Conservation (phyloP, 2,797 vertebrate genomes). For the Oreonectes daqikongensis region DNA sequence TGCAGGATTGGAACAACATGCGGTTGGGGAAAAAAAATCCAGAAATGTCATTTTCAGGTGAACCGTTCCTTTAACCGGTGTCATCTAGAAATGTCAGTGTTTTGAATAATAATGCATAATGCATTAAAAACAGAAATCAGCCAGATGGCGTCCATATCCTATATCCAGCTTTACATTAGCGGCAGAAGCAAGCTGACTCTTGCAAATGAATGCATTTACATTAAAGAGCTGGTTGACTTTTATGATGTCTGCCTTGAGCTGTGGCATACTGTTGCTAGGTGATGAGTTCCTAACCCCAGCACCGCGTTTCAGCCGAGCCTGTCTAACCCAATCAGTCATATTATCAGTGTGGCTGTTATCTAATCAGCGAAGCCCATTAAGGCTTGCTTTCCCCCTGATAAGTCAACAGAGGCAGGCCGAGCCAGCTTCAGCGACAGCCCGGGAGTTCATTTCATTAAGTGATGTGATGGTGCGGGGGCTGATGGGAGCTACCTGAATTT, state of each 20-base stretch:
- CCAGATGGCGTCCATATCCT: background rate
- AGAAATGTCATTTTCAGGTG: background rate
- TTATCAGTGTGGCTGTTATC: constrained; percentile 30
- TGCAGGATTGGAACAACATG: background rate
- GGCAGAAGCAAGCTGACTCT: background rate
- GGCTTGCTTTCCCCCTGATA: constrained; percentile 26
- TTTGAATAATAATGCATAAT: background rate
- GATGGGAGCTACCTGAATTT: constrained; percentile 19
- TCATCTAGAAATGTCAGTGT: background rate
- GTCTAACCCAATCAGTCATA: constrained; percentile 31
- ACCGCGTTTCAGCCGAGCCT: constrained; percentile 5
- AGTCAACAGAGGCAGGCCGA: constrained; percentile 37
- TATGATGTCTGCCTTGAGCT: constrained; percentile 1
- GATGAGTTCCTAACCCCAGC: constrained; percentile 18
- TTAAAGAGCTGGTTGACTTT: constrained; percentile 13
- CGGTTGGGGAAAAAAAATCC: background rate
- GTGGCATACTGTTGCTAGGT: constrained; percentile 22
- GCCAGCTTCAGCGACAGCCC: constrained; percentile 2
- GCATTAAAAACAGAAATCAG: background rate
- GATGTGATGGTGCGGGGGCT: constrained; percentile 2
- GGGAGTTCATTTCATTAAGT: constrained; percentile 50
- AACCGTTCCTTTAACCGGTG: background rate
- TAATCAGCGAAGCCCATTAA: constrained; percentile 30
- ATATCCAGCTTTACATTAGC: background rate
- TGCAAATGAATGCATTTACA: constrained; percentile 17